Evolutionary conservation across 2,113 vertebrate genomes (phyloP).

Genomic region (Halichoerus grypus): DNA sequence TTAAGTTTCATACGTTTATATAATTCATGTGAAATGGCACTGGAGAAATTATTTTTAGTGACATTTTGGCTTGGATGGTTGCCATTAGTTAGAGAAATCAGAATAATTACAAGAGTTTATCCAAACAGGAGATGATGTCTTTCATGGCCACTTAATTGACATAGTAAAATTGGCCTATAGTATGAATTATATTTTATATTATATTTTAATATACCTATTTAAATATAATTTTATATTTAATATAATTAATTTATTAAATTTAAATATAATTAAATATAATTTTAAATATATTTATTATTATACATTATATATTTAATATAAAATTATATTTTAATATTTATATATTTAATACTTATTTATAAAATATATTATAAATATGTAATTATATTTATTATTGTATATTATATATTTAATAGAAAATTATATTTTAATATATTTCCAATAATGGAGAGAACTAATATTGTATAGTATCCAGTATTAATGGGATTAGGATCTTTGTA

Average conservation of each 20-base stretch:
- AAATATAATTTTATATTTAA: too few relatives aligned
- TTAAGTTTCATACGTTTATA: not conserved
- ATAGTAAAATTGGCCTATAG: not conserved
- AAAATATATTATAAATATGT: not conserved
- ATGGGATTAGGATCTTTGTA: not conserved
- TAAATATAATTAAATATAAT: too few relatives aligned
- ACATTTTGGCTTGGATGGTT: not conserved
- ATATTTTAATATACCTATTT: too few relatives aligned
- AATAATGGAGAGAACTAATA: not conserved
- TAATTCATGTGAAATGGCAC: not conserved
- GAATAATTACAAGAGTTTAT: not conserved
- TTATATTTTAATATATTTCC: too few relatives aligned
- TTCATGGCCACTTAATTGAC: not conserved
- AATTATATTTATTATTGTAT: too few relatives aligned
- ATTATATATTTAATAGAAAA: too few relatives aligned
- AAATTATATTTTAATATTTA: too few relatives aligned
- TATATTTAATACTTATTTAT: too few relatives aligned
- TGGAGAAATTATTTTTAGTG: not conserved
- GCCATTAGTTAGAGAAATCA: slow-evolving; percentile 10
- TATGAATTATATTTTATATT: not conserved
- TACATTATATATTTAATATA: too few relatives aligned
- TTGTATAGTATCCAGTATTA: not conserved
- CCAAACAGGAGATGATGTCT: not conserved
- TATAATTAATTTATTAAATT: too few relatives aligned
- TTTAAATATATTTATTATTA: too few relatives aligned